phyloP scores from a whole-genome alignment of 2,797 vertebrate species.

The Sebastolobus alascanus region DNA sequence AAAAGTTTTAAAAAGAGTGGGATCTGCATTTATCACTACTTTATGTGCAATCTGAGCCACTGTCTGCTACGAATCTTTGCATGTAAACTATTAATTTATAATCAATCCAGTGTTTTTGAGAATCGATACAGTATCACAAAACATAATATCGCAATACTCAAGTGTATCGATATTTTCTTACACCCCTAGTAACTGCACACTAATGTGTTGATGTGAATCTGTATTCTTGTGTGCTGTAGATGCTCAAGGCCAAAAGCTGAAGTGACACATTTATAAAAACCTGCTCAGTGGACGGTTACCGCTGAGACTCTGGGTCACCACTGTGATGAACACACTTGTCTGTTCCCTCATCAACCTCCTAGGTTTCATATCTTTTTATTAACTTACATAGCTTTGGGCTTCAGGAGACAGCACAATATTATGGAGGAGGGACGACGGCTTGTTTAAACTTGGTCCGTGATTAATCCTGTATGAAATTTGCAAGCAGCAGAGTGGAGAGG shows the following conservation, averaged over 20 bases:
- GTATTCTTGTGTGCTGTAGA: constrained; percentile 5
- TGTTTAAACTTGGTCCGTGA: constrained; percentile 45
- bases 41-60: too few relatives aligned
- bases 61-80: too few relatives aligned
- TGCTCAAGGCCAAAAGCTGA: constrained; percentile 46
- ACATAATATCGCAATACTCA: too few relatives aligned
- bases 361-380: constrained; percentile 62
- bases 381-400: constrained; percentile 35
- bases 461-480: constrained; percentile 56
- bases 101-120: too few relatives aligned
- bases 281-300: constrained; percentile 3
- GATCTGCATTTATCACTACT: too few relatives aligned
- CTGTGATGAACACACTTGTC: constrained; percentile 59
- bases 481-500: constrained; percentile 23
- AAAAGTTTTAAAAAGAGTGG: too few relatives aligned
- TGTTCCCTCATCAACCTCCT: constrained; percentile 46
- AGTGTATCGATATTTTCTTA: too few relatives aligned
- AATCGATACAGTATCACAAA: too few relatives aligned
- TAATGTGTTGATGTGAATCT: constrained; percentile 13
- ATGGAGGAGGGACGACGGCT: constrained; percentile 35
- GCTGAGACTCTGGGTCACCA: not conserved
- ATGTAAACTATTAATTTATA: too few relatives aligned
- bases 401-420: constrained; percentile 32
- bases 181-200: not conserved
- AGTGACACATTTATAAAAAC: constrained; percentile 57